These are phyloP conservation scores for Drosophila ochracea DNA, from an alignment of 2,888 invertebrate species.

Conservation along the genomic window DNA sequence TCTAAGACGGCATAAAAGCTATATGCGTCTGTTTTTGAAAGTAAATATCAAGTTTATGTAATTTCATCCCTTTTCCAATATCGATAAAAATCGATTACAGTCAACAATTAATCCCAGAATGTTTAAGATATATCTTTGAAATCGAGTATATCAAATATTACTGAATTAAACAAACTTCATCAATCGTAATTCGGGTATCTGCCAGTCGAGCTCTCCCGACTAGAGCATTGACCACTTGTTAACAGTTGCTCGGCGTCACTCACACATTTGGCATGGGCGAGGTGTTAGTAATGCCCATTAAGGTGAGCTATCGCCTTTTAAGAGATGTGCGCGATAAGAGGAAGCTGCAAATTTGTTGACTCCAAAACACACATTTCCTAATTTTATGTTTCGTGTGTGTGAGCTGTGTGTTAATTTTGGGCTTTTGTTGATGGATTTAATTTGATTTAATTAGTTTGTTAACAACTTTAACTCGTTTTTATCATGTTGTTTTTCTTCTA, in stretches of 20 bases:
- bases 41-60: background rate
- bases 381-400: slow-evolving; percentile 49
- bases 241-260: slow-evolving; percentile 32
- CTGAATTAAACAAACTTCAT: background rate
- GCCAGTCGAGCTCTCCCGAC: background rate
- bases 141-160: background rate
- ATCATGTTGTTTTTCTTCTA: slow-evolving; percentile 6
- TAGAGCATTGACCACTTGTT: background rate
- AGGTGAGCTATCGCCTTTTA: slow-evolving; percentile 23
- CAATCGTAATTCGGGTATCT: background rate
- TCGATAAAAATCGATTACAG: background rate
- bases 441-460: slow-evolving; percentile 36
- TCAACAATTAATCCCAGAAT: background rate
- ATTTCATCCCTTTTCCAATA: background rate
- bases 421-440: slow-evolving; percentile 29
- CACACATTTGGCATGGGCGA: slow-evolving; percentile 47
- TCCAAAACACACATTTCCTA: slow-evolving; percentile 37
- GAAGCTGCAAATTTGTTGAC: slow-evolving; percentile 8
- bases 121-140: background rate
- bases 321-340: slow-evolving; percentile 34
- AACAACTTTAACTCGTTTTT: slow-evolving; percentile 17
- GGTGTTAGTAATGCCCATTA: slow-evolving; percentile 42
- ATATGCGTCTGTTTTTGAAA: background rate
- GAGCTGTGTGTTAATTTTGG: slow-evolving; percentile 55
- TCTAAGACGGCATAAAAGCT: background rate